A percentile compares a stretch with the other conserved stretches of the same genome.
phyloP scores from a whole-genome alignment of 2,797 vertebrate genomes.

The Gallirallus australis region DNA sequence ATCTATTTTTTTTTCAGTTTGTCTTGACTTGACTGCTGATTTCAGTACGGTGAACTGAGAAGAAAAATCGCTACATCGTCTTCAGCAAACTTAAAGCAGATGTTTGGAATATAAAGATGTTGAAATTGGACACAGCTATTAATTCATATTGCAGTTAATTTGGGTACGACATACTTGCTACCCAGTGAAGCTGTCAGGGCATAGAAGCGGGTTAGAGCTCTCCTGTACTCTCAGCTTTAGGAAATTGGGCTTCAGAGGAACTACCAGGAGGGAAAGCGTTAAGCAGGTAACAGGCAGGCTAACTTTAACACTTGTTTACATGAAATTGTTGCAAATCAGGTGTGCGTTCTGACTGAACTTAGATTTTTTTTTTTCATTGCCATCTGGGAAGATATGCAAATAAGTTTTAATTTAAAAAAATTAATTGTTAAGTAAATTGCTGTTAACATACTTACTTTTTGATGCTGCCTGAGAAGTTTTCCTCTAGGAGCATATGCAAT shows the following conservation, averaged over 20 bases:
- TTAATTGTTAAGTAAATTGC: neutral
- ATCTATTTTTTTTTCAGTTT: neutral
- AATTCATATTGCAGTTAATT: slow-evolving; percentile 25
- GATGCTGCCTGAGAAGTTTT: slow-evolving; percentile 46
- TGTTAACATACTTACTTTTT: slow-evolving; percentile 8
- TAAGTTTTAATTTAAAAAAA: neutral
- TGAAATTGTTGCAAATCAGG: slow-evolving; percentile 35
- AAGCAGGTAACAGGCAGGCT: slow-evolving; percentile 37
- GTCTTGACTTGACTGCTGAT: neutral
- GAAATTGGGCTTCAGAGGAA: slow-evolving; percentile 57
- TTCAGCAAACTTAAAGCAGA: slow-evolving; percentile 24
- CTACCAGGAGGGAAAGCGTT: slow-evolving; percentile 35
- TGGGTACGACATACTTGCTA: neutral
- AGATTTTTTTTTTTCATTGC: slow-evolving; percentile 35
- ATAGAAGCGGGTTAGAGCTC: neutral
- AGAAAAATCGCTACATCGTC: neutral
- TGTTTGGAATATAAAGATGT: slow-evolving; percentile 56
- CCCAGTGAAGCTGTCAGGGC: neutral
- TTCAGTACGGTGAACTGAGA: neutral
- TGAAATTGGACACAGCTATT: neutral
- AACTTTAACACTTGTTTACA: slow-evolving; percentile 45
- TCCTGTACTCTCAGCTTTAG: neutral
- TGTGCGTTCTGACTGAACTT: slow-evolving; percentile 19
- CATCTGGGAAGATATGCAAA: slow-evolving; percentile 32
- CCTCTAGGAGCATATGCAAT: slow-evolving; percentile 40